Evolutionary conservation across 2,888 invertebrate genomes (phyloP), one percentile per base, ranked within the genome.

Genomic region (Clusia tigrina): DNA sequence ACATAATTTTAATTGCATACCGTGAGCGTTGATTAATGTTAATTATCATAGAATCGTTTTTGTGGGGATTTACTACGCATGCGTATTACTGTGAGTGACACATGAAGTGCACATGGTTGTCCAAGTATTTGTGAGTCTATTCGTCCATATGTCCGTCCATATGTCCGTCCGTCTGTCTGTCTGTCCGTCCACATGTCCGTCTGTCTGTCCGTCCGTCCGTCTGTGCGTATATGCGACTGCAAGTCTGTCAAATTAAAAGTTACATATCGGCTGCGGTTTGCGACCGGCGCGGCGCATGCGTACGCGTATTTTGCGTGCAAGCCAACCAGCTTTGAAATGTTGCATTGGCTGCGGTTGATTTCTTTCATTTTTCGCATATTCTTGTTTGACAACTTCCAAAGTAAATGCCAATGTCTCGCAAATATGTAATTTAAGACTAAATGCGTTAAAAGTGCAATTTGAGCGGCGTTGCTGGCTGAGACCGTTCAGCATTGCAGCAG

Each of bases 1-100:
- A 75, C 75, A 75, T 74, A 74, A 75, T 74, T 75, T 72, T 74
- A 76, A 74, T 74, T 76, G 76, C 76, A 76, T 76, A 76, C 74
- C 74, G 73, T 71, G 73, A 71, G 76, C 73, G 74, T 75, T 77
- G 77, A 77, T 77, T 77, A 78, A 76, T 76, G 75, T 71, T 77
- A 77, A 78, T 78, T 77, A 76, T 71, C 69, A 51, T n/a, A n/a
- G n/a, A n/a, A n/a, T n/a, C n/a, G n/a, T n/a, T n/a, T n/a, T n/a
- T n/a, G n/a, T n/a, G n/a, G n/a, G n/a, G n/a, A n/a, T n/a, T n/a
- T n/a, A n/a, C n/a, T n/a, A n/a, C n/a, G n/a, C n/a, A n/a, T n/a
- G n/a, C n/a, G n/a, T n/a, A n/a, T n/a, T n/a, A n/a, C n/a, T n/a
- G 15, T 42, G 42, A 42, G 15, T 42, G 42, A 42, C 42, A 42